Evolutionary conservation across 2,888 invertebrate species (phyloP), one percentile per base, ranked within the genome.

Genomic region (Stenoptilia bipunctidactyla): DNA sequence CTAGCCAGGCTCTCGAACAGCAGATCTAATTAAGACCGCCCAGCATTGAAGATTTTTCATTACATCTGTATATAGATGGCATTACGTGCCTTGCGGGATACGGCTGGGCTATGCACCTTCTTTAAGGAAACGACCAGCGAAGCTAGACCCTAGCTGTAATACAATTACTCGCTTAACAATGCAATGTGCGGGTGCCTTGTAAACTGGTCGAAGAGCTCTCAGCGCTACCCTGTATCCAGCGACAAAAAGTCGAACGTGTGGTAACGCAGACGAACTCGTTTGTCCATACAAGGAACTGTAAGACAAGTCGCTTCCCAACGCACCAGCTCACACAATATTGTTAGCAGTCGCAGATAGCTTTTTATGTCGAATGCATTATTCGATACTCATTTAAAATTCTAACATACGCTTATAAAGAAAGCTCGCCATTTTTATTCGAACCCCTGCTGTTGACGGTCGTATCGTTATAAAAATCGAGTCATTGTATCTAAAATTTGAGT

Each of bases 301-400:
- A 66, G 69, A 67, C 72, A 69, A 70, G 64, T 67, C 69, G 75
- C 74, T 73, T 74, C 77, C 75, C 79, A 72, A 72, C 74, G 75
- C 71, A 79, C 67, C 75, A 76, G 64, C 74, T 67, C 79, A 77
- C 76, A 80, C 79, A 77, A 80, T 82, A 82, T 80, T 75, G 82
- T 80, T 79, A 77, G 79, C 69, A 61, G 64, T 62, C 62, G 72
- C 67, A 75, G 80, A 82, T 82, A 79, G 79, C 79, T 83, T 83
- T 83, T 83, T 82, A 80, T 77, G 73, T 71, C 71, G 71, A 68
- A 80, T 82, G 80, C 80, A 83, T 83, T 82, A 82, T 83, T 83
- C 80, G 82, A 82, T 77, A 71, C 80, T 80, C 80, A 82, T 83
- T 83, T 83, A 77, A 83, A 83, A 83, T 82, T 82, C 82, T 83